These are phyloP conservation scores for Lerema accius DNA, from an alignment of 1,140 invertebrate genomes.

Conservation along the genomic window DNA sequence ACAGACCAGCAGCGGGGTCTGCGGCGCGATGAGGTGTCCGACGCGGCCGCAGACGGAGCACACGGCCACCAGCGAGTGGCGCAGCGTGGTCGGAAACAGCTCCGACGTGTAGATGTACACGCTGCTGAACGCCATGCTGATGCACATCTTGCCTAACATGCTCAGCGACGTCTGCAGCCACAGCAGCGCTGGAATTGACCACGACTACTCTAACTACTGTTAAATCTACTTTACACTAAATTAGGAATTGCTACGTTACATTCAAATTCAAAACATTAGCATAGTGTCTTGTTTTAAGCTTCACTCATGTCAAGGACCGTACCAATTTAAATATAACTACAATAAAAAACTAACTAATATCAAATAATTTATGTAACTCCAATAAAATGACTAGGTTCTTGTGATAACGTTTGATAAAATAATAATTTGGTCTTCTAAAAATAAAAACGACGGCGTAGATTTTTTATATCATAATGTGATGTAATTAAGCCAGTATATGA, in stretches of 20 bases:
- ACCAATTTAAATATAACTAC: too few species aligned
- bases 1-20: constrained; percentile 84
- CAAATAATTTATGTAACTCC: too few species aligned
- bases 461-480: too few species aligned
- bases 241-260: too few species aligned
- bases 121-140: constrained; percentile 85
- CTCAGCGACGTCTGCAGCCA: constrained; percentile 68
- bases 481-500: too few species aligned
- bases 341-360: too few species aligned
- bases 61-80: constrained; percentile 84
- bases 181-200: constrained; percentile 55
- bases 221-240: constrained; percentile 35
- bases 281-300: too few species aligned
- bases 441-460: too few species aligned
- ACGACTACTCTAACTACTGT: constrained; percentile 29
- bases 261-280: too few species aligned
- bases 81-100: constrained; percentile 87
- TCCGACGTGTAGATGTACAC: constrained; percentile 88
- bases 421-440: too few species aligned
- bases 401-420: neutral
- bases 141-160: constrained; percentile 85
- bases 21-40: constrained; percentile 86
- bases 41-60: constrained; percentile 88
- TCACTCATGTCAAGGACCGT: constrained; percentile 7
- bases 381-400: neutral